These are phyloP conservation scores for Myotis myotis DNA, from an alignment of 2,797 vertebrate genomes.

Conservation along the genomic window DNA sequence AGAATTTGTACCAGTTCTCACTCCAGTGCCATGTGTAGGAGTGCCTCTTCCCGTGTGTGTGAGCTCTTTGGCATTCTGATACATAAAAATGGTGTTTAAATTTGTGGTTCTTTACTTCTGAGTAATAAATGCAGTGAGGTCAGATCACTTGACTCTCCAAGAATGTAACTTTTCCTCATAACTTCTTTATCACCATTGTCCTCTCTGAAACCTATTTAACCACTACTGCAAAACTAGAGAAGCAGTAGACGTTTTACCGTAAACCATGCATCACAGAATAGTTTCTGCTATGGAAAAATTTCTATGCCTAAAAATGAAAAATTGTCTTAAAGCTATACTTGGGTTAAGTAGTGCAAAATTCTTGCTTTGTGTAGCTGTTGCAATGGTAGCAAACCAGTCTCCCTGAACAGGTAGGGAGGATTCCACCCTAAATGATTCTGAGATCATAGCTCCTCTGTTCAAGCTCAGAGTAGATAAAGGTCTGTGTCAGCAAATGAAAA, in stretches of 20 bases:
- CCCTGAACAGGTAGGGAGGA: background rate
- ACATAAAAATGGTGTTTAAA: constrained; percentile 35
- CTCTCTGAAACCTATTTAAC: background rate
- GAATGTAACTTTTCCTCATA: constrained; percentile 58
- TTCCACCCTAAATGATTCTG: background rate
- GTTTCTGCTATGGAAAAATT: background rate
- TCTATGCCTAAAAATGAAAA: constrained; percentile 13
- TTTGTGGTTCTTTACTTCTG: constrained; percentile 29
- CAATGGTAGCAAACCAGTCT: background rate
- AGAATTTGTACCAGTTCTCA: background rate
- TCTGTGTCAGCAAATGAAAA: constrained; percentile 17
- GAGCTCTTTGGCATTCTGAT: constrained; percentile 21
- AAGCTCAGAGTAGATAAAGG: background rate
- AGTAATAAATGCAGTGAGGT: constrained; percentile 40
- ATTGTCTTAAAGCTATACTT: background rate
- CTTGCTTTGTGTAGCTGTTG: background rate
- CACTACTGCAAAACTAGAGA: background rate
- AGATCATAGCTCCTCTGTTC: background rate
- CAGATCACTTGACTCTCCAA: constrained; percentile 42
- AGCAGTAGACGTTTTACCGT: background rate
- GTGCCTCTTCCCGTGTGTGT: background rate
- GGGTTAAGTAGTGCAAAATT: constrained; percentile 13
- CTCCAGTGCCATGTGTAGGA: background rate
- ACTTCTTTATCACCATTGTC: background rate
- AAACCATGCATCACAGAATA: constrained; percentile 18